Evolutionary conservation across 2,113 vertebrate species (phyloP).

Genomic region (Prochilodus magdalenae): DNA sequence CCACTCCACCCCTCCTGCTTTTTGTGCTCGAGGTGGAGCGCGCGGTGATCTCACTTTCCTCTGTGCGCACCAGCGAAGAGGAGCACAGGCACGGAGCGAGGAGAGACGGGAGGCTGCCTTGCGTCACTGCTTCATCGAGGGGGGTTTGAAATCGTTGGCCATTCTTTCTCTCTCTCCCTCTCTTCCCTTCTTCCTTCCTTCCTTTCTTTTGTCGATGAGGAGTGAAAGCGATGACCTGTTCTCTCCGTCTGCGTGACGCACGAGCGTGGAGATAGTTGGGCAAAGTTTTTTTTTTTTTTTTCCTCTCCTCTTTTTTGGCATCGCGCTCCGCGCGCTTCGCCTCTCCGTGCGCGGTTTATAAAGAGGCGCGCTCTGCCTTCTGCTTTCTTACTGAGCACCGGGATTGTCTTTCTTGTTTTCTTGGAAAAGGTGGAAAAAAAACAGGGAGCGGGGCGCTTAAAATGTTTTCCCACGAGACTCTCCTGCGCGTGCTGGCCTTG

Average conservation of each 20-base stretch:
- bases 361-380: not conserved
- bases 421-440: too few species aligned
- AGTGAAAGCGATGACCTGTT: not conserved
- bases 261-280: constrained; percentile 28
- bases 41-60: constrained; percentile 5
- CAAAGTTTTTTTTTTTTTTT: not conserved
- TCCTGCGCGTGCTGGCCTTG: constrained; percentile 68
- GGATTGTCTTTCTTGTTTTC: too few species aligned
- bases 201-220: not conserved
- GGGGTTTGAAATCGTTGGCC: too few species aligned
- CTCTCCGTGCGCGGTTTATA: not conserved
- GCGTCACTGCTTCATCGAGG: not conserved
- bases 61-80: constrained; percentile 26
- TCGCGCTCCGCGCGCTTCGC: not conserved
- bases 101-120: not conserved
- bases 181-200: too few species aligned
- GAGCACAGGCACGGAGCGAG: constrained; percentile 33
- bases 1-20: constrained; percentile 16
- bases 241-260: constrained; percentile 27
- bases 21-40: constrained; percentile 36
- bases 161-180: too few species aligned
- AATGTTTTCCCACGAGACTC: constrained; percentile 68
- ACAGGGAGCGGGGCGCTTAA: too few species aligned
- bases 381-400: not conserved
- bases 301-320: too few species aligned